Percentiles rank a stretch among this genome's conserved stretches.
phyloP scores from a whole-genome alignment of 2,797 vertebrate genomes.

The Rhyacichthys aspro region DNA sequence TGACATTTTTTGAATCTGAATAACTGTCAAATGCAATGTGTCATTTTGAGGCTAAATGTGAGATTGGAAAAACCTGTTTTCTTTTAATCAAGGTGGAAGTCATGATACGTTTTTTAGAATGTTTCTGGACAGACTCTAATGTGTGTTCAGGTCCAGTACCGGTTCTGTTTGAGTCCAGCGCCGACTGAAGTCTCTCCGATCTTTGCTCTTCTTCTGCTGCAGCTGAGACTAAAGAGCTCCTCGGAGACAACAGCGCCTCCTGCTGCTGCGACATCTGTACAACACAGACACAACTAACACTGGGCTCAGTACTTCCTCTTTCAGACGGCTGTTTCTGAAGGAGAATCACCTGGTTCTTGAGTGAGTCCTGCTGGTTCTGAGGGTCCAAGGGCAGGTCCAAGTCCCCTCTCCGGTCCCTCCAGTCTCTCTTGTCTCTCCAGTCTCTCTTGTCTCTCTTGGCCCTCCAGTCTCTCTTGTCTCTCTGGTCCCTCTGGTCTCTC shows the following conservation, averaged over 20 bases:
- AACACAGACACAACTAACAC: slow-evolving; percentile 16
- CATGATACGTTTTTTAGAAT: too few relatives aligned
- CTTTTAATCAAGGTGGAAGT: too few relatives aligned
- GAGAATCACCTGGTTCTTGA: slow-evolving; percentile 35
- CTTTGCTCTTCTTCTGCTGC: slow-evolving; percentile 20
- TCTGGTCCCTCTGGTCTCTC: too few relatives aligned
- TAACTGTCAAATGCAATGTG: too few relatives aligned
- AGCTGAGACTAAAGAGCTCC: neutral
- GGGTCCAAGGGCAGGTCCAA: neutral
- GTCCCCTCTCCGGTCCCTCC: too few relatives aligned
- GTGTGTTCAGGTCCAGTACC: slow-evolving; percentile 1
- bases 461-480: too few relatives aligned
- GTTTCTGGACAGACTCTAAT: too few relatives aligned
- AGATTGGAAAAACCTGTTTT: too few relatives aligned
- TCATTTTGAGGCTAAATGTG: too few relatives aligned
- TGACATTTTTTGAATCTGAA: too few relatives aligned
- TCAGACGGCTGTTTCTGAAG: neutral
- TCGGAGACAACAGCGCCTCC: slow-evolving; percentile 31
- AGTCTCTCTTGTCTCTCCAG: too few relatives aligned
- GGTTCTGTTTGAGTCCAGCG: neutral
- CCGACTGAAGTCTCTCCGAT: neutral
- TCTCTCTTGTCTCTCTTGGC: too few relatives aligned
- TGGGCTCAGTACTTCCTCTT: neutral
- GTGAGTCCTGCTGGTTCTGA: slow-evolving; percentile 15
- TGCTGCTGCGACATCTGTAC: slow-evolving; percentile 42